Evolutionary conservation across 2,888 invertebrate species (phyloP).

Genomic region (Anagyrus pseudococci): DNA sequence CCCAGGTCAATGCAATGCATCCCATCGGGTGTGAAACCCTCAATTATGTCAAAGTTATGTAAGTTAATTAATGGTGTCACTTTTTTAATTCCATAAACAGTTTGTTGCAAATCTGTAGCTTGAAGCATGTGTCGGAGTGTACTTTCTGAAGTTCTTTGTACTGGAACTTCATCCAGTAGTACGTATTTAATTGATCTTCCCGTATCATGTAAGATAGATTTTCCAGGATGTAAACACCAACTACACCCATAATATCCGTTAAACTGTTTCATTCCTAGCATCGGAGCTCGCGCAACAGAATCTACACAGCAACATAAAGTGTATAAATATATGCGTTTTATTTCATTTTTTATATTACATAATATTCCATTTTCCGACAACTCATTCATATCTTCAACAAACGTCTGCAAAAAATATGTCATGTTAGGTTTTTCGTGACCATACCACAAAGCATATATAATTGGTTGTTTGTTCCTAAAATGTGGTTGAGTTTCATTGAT

Average conservation of each 20-base stretch:
- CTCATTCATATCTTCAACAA: neutral
- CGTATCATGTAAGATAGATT: neutral
- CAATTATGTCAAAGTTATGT: conserved; percentile 27
- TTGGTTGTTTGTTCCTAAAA: neutral
- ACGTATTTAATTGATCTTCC: neutral
- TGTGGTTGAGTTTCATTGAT: neutral
- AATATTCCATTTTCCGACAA: neutral
- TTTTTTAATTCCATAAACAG: conserved; percentile 9
- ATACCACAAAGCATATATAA: neutral
- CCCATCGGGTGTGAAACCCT: conserved; percentile 31
- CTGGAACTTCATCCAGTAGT: neutral
- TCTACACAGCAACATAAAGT: neutral
- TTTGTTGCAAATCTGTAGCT: neutral
- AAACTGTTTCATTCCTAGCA: neutral
- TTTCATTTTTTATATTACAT: neutral
- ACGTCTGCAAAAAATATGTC: neutral
- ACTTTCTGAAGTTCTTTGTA: neutral
- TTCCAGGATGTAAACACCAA: conserved; percentile 2
- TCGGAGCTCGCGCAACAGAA: neutral
- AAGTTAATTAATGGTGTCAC: conserved; percentile 17
- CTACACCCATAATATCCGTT: neutral
- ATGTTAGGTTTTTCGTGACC: neutral
- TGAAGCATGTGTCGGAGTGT: neutral
- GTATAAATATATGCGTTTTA: neutral
- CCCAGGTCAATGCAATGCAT: conserved; percentile 32